phyloP scores from a whole-genome alignment of 2,113 vertebrate species.

The Hymenochirus boettgeri region DNA sequence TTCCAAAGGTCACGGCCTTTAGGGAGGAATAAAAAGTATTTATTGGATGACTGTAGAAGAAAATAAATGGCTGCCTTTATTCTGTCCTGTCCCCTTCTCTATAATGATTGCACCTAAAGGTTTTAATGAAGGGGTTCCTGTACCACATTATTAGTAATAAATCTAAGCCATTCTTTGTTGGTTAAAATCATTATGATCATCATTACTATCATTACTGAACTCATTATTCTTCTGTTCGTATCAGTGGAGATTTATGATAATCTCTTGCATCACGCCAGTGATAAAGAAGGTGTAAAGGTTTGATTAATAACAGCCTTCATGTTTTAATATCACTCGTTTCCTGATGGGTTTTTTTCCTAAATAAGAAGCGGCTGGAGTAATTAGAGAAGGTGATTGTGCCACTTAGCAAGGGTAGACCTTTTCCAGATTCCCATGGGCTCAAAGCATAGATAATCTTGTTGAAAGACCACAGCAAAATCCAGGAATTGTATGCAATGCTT shows the following conservation, averaged over 20 bases:
- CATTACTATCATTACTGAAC: slow-evolving; percentile 83
- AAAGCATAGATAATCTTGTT: no score
- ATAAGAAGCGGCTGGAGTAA: slow-evolving; percentile 64
- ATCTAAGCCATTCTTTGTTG: slow-evolving; percentile 83
- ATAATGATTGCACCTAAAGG: slow-evolving; percentile 65
- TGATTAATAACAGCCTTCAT: slow-evolving; percentile 82
- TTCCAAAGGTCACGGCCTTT: slow-evolving; percentile 35
- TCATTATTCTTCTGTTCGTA: slow-evolving; percentile 86
- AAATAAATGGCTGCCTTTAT: slow-evolving; percentile 29
- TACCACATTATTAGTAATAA: slow-evolving; percentile 85
- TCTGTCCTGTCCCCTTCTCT: slow-evolving; percentile 49
- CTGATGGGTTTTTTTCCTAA: slow-evolving; percentile 60
- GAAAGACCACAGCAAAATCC: no score
- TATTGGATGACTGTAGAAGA: slow-evolving; percentile 33
- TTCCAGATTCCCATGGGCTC: slow-evolving; percentile 52
- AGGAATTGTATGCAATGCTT: no score
- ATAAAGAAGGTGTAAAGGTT: slow-evolving; percentile 81
- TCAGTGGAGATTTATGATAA: slow-evolving; percentile 83
- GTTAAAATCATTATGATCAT: slow-evolving; percentile 86
- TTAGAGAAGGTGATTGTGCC: slow-evolving; percentile 63
- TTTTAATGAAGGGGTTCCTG: slow-evolving; percentile 79
- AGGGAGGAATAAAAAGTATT: slow-evolving; percentile 28
- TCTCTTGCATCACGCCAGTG: slow-evolving; percentile 70
- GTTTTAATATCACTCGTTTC: slow-evolving; percentile 73
- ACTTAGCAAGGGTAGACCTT: slow-evolving; percentile 60